phyloP scores from a whole-genome alignment of 2,113 vertebrate species.

The Atrichornis clamosus region DNA sequence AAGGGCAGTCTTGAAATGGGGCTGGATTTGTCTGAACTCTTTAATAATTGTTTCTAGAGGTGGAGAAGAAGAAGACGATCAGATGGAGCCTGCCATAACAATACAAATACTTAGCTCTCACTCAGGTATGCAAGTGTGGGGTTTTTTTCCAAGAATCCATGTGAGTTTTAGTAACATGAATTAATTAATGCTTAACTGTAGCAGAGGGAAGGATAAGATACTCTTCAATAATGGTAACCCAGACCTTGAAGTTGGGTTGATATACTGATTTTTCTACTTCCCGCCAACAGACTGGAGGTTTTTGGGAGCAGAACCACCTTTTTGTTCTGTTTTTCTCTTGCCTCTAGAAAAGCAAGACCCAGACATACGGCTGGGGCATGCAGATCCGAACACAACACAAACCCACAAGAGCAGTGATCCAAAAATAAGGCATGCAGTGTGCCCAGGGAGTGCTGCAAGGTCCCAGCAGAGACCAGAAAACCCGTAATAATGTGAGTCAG shows the following conservation, averaged over 20 bases:
- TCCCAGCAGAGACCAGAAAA: background rate
- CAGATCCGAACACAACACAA: background rate
- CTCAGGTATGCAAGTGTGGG: background rate
- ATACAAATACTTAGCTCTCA: background rate
- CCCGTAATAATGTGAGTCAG: slow-evolving; percentile 17
- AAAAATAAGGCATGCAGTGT: background rate
- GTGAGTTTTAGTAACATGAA: background rate
- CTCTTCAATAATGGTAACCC: background rate
- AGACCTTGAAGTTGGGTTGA: no score
- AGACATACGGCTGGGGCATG: background rate
- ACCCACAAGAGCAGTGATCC: background rate
- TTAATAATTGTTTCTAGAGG: background rate
- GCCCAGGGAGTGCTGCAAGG: background rate
- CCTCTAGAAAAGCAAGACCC: background rate
- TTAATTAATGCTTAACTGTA: background rate
- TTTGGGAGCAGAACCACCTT: background rate
- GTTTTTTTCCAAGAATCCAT: background rate
- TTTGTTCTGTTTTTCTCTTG: background rate
- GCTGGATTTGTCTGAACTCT: background rate
- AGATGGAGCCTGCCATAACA: background rate
- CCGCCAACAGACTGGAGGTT: background rate
- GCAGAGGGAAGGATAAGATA: background rate
- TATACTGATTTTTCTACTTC: background rate
- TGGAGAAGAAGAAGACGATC: background rate
- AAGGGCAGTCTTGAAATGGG: background rate